phyloP scores from a whole-genome alignment of 2,888 invertebrate species.

The Tetramorium bicarinatum region DNA sequence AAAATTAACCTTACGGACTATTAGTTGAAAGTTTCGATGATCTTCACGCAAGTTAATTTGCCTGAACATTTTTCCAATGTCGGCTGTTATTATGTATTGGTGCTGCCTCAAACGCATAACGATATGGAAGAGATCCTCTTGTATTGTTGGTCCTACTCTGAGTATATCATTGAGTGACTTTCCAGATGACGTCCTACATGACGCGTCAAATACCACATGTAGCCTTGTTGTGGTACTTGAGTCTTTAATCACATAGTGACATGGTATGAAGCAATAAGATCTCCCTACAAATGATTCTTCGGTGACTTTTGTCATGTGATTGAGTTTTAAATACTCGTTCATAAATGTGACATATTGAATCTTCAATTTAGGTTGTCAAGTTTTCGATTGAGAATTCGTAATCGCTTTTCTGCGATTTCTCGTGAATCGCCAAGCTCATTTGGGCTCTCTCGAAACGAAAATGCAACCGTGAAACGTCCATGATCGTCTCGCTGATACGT shows the following conservation, averaged over 20 bases:
- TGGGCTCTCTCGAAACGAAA: neutral
- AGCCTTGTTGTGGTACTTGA: no score
- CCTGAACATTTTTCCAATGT: slow-evolving; percentile 1
- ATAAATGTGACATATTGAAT: neutral
- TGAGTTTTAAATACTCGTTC: neutral
- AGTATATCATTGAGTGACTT: neutral
- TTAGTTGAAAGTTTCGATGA: neutral
- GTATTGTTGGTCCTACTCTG: neutral
- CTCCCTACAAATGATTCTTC: neutral
- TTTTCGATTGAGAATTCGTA: neutral
- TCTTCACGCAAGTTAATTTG: neutral
- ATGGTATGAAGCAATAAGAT: neutral
- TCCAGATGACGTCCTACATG: neutral
- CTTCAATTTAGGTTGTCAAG: neutral
- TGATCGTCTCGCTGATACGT: neutral
- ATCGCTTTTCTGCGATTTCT: neutral
- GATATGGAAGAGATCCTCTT: neutral
- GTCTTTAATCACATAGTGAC: neutral
- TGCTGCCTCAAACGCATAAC: neutral
- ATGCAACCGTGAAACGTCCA: neutral
- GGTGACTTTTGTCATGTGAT: neutral
- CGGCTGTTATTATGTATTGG: neutral
- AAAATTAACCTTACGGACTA: neutral
- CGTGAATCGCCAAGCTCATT: neutral
- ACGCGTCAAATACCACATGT: no score